Base-by-base conservation (phyloP, 2,113 vertebrate species). In the Coreoperca whiteheadi region DNA sequence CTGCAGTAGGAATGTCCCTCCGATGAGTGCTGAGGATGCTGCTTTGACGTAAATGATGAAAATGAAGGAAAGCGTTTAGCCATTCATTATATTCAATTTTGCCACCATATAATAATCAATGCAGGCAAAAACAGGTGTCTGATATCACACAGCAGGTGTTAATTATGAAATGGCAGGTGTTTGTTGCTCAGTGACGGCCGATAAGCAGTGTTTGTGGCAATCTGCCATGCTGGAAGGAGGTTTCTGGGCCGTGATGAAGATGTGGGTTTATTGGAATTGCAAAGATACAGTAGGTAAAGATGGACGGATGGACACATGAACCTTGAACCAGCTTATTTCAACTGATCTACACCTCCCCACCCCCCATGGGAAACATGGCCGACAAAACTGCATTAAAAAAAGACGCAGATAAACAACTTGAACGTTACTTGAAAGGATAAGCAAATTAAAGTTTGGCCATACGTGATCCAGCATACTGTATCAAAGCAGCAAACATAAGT, bases 81-180 rank as follows among this genome's bases (percentile, higher is more conserved):
- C 34, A 72, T 74, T 86, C 79, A 82, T 88, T 80, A 74, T n/a
- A 61, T 78, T 64, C 63, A 59, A 34, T 64, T 70, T 21, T 84
- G 83, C 66, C 86, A 74, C 64, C 21, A 8, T 30, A 18, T 75
- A 75, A 82, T 83, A 87, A 88, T 85, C 86, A 74, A 75, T 51
- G 81, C 59, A 46, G 37, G 53, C 63, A 43, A 81, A 79, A 83
- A 82, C 89, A 87, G 89, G 82, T 83, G 93, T 79, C 75, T 53
- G 75, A 86, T 84, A 81, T 85, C 74, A 41, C 86, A 54, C 82
- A 77, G 80, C 88, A 87, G 89, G 87, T 89, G 85, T 89, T 89
- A 81, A 88, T 87, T 82, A 86, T 39, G 21, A 59, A 74, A 67
- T 51, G 67, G 87, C 89, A 91, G 90, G 83, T 92, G 85, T 84